Percentiles rank a stretch among this genome's conserved stretches.
Evolutionary conservation across 1,140 invertebrate species (phyloP).

Genomic region (Pogonomyrmex californicus): DNA sequence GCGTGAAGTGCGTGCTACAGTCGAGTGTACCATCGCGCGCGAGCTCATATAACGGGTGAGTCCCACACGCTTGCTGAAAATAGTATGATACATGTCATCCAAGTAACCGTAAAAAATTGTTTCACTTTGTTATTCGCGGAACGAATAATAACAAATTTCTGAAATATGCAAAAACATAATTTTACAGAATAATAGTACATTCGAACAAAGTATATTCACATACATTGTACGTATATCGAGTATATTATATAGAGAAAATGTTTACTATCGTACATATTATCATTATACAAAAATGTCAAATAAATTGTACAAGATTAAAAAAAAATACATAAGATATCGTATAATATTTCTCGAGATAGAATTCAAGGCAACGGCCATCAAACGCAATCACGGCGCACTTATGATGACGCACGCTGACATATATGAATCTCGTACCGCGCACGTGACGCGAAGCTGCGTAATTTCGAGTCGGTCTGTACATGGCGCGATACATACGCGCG

Average conservation of each 20-base stretch:
- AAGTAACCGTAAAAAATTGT: not conserved
- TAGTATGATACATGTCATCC: slow-evolving; percentile 4
- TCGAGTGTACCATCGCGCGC: slow-evolving; percentile 84
- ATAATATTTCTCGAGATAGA: slow-evolving; percentile 17
- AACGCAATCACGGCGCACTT: slow-evolving; percentile 60
- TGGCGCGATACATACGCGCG: slow-evolving; percentile 42
- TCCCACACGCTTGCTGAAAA: slow-evolving; percentile 68
- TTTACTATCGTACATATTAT: not conserved
- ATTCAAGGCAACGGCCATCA: slow-evolving; percentile 7
- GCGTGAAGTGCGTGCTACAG: slow-evolving; percentile 82
- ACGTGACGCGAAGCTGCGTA: slow-evolving; percentile 46
- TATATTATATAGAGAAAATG: not conserved
- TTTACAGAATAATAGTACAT: not conserved
- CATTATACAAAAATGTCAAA: not conserved
- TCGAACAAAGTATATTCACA: not conserved
- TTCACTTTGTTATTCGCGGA: not conserved
- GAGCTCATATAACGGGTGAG: slow-evolving; percentile 79
- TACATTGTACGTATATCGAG: too few species aligned
- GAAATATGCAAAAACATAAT: not conserved
- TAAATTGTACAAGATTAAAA: not conserved
- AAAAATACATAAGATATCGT: not conserved
- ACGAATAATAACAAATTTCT: not conserved
- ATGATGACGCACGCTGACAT: slow-evolving; percentile 21
- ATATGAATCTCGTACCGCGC: slow-evolving; percentile 39
- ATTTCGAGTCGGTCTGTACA: slow-evolving; percentile 62